These are phyloP conservation scores for Poeciliopsis presidionis DNA, from an alignment of 2,797 vertebrate genomes.

Conservation along the genomic window DNA sequence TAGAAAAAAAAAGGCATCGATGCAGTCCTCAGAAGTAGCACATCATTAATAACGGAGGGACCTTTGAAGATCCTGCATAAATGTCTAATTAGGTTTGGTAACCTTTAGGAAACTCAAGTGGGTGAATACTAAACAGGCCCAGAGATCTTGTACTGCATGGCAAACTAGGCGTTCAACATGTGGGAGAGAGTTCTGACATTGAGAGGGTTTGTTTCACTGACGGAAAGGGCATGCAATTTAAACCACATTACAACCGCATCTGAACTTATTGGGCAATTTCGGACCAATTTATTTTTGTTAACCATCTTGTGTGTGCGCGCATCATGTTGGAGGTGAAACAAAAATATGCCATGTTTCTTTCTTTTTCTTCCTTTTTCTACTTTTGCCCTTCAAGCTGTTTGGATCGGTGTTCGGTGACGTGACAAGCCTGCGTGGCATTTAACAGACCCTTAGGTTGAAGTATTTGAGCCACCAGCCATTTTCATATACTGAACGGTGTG, in stretches of 20 bases:
- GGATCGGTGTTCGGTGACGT: conserved; percentile 56
- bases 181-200: conserved; percentile 73
- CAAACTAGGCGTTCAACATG: conserved; percentile 78
- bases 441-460: conserved; percentile 39
- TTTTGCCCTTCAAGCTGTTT: conserved; percentile 62
- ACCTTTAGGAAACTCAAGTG: conserved; percentile 83
- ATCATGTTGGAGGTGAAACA: conserved; percentile 50
- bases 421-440: conserved; percentile 59
- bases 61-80: conserved; percentile 85
- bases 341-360: conserved; percentile 32
- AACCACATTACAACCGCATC: conserved; percentile 69
- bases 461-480: conserved; percentile 41
- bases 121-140: conserved; percentile 80
- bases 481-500: conserved; percentile 20
- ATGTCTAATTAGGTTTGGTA: conserved; percentile 85
- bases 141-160: conserved; percentile 78
- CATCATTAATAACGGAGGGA: conserved; percentile 84
- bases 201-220: conserved; percentile 68
- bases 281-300: conserved; percentile 69
- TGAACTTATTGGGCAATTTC: conserved; percentile 69
- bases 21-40: conserved; percentile 78
- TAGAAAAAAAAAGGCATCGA: conserved; percentile 74
- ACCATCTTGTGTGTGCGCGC: conserved; percentile 45
- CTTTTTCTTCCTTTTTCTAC: conserved; percentile 12
- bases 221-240: conserved; percentile 77